A percentile compares a stretch with the other conserved stretches of the same genome.
Conservation (phyloP, 2,888 invertebrate genomes). For the Escarpia spicata region DNA sequence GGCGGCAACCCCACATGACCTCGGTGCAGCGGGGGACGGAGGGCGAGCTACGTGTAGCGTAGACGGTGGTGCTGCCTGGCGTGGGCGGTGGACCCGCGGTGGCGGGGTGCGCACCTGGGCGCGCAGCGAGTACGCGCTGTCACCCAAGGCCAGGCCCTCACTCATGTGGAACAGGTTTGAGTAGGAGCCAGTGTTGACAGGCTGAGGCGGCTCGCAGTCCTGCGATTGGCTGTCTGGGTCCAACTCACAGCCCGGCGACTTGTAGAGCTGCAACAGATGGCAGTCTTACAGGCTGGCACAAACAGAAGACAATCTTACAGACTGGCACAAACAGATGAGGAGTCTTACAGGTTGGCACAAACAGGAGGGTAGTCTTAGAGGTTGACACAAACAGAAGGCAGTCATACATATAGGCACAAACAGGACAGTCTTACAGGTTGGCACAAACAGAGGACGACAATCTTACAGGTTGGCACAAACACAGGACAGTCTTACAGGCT, state of each 20-base stretch:
- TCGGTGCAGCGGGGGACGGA: slow-evolving; percentile 19
- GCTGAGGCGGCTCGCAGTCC: slow-evolving; percentile 36
- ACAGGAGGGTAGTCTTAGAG: not conserved
- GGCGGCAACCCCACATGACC: slow-evolving; percentile 20
- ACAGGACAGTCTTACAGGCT: no score
- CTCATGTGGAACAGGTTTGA: slow-evolving; percentile 41
- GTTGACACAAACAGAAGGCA: not conserved
- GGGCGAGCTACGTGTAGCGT: slow-evolving; percentile 30
- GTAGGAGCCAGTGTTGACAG: slow-evolving; percentile 35
- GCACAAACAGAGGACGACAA: not conserved
- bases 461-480: not conserved
- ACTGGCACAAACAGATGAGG: not conserved
- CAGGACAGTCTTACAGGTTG: not conserved
- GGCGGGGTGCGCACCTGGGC: slow-evolving; percentile 29
- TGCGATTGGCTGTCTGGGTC: slow-evolving; percentile 37
- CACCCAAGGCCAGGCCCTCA: slow-evolving; percentile 42
- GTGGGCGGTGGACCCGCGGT: not conserved
- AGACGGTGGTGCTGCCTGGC: slow-evolving; percentile 2
- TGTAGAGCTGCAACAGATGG: not conserved
- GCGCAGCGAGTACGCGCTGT: slow-evolving; percentile 43
- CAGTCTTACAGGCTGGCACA: not conserved
- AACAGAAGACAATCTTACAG: not conserved
- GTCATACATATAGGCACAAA: not conserved
- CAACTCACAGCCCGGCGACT: slow-evolving; percentile 26
- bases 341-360: not conserved